Evolutionary conservation across 2,113 vertebrate species (phyloP), one percentile per base, ranked within the genome.

Genomic region (Siniperca chuatsi): DNA sequence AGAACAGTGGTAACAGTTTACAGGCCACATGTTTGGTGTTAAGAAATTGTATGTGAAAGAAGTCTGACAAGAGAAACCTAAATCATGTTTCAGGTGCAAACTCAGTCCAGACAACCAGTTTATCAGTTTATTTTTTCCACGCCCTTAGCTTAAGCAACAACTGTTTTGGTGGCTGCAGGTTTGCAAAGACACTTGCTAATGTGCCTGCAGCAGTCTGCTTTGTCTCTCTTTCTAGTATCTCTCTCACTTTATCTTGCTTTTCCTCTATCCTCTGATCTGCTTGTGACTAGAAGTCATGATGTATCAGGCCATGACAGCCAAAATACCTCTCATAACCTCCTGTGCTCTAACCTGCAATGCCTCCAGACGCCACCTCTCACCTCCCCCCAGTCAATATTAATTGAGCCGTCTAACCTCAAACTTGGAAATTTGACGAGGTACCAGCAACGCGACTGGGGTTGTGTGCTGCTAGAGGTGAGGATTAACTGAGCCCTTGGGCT

Each of bases 401-500:
- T 60, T 10, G 9, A 73, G 8, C 61, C 15, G 2, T 40, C 68
- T 11, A 64, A 64, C 20, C 20, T 58, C 21, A 65, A 37, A 40
- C 55, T 18, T 76, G 68, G 11, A 87, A 72, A 65, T 54, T 52
- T 48, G 71, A 74, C n/a, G 6, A 60, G 60, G 55, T 46, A 70
- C 29, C 29, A 18, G 52, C 68, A 50, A 44, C 70, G 82, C 79
- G 46, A 48, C 67, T 46, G 52, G 12, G 60, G 33, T 20, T 33
- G 48, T 50, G 23, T 40, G 58, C 13, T 9, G 23, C 50, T 77
- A 6, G 67, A 79, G 78, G 52, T 85, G 68, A 79, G 81, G 84
- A 69, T 86, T 75, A 78, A 71, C 76, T 4, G 4, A 91, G 61
- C 74, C 80, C 23, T 35, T 82, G 57, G 69, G 46, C 83, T n/a